Evolutionary conservation across 2,113 vertebrate genomes (phyloP).

Genomic region (Callocephalon fimbriatum): DNA sequence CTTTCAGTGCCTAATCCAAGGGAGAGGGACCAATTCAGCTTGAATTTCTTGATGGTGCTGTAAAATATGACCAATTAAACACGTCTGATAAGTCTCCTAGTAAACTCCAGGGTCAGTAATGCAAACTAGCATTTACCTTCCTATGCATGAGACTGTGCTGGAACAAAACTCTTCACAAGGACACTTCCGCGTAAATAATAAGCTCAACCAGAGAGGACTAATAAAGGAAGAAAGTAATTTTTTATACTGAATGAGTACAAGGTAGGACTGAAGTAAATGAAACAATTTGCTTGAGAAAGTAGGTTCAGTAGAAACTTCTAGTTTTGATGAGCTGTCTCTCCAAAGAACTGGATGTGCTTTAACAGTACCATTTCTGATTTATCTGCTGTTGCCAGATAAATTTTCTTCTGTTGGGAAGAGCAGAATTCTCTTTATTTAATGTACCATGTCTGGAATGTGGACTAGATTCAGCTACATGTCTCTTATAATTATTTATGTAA

Average conservation of each 20-base stretch:
- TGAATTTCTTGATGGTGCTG: background rate
- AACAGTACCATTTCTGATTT: constrained; percentile 62
- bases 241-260: background rate
- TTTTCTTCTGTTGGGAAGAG: constrained; percentile 51
- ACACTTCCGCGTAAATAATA: background rate
- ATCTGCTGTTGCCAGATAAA: constrained; percentile 66
- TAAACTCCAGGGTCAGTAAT: background rate
- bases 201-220: background rate
- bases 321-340: constrained; percentile 51
- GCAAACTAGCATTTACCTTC: background rate
- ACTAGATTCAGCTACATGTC: constrained; percentile 66
- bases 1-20: background rate
- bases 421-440: constrained; percentile 73
- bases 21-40: background rate
- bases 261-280: constrained; percentile 5
- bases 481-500: constrained; percentile 75
- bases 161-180: background rate
- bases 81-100: background rate
- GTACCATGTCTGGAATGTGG: constrained; percentile 72
- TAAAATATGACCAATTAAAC: background rate
- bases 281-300: constrained; percentile 41
- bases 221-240: background rate
- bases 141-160: background rate
- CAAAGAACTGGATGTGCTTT: constrained; percentile 30
- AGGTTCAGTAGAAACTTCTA: constrained; percentile 31